Percentiles rank a stretch among this genome's conserved stretches.
Evolutionary conservation across 2,888 invertebrate genomes (phyloP).

Genomic region (Formica aserva): DNA sequence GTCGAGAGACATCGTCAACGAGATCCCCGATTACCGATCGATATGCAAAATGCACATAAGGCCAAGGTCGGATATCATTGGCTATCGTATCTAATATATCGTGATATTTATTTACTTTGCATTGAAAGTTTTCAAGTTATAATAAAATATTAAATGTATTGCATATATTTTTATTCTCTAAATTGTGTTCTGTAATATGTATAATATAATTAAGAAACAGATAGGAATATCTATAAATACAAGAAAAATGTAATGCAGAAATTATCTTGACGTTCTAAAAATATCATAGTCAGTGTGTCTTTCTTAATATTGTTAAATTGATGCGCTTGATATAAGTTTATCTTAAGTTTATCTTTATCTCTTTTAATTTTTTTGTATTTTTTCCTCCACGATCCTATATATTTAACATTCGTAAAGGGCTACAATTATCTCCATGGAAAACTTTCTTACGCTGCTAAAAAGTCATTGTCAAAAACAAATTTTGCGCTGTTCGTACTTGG

Average conservation of each 20-base stretch:
- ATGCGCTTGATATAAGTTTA: background rate
- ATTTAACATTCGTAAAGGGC: background rate
- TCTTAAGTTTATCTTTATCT: background rate
- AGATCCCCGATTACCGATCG: constrained; percentile 13
- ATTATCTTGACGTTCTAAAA: background rate
- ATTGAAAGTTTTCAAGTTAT: background rate
- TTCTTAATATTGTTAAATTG: background rate
- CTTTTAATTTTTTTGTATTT: background rate
- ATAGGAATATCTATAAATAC: background rate
- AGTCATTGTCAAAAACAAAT: constrained; percentile 28
- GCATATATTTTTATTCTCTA: background rate
- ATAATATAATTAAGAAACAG: background rate
- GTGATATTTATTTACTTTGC: background rate
- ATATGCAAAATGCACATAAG: constrained; percentile 29
- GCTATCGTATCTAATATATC: background rate
- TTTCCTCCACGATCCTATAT: background rate
- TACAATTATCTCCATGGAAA: constrained; percentile 21
- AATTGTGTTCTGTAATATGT: background rate
- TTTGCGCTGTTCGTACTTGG: constrained; percentile 26
- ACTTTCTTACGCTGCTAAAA: constrained; percentile 26
- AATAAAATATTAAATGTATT: background rate
- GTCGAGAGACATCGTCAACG: constrained; percentile 17
- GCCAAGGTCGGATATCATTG: constrained; percentile 15
- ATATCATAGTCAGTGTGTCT: background rate
- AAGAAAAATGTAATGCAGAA: background rate